Evolutionary conservation across 2,113 vertebrate species (phyloP), one percentile per base, ranked within the genome.

Genomic region (Galeopterus variegatus): DNA sequence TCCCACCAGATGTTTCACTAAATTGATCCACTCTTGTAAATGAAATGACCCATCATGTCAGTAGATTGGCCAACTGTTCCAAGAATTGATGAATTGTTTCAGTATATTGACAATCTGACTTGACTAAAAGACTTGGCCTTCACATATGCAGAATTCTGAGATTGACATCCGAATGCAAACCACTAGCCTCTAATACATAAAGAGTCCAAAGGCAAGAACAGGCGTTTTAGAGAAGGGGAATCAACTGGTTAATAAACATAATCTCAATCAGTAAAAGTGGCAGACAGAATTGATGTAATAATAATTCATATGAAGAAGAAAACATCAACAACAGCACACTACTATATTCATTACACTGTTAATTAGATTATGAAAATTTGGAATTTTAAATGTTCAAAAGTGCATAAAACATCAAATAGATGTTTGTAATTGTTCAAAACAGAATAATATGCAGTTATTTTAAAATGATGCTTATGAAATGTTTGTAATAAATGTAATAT

Each of bases 41-140:
- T 84, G 33, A 89, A 97, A 96, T 87, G 84, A 60, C 85, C 69
- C 36, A n/a, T 76, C 80, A 14, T 64, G 23, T 56, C 80, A 83
- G 84, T 41, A 75, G 48, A 92, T 1, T 81, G 87, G 87, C 58
- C 90, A 95, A 81, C 69, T 93, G 69, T 86, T 87, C 8, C 48
- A 90, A 33, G 90, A 76, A 94, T 70, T 82, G 91, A 94, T 92
- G 77, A 86, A 77, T 36, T 62, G 75, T 89, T 93, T 95, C 41
- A 50, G 33, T 62, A 41, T 84, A 84, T 33, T 81, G 90, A 92
- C 45, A 73, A 26, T 88, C 70, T 90, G 90, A 48, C 60, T 87
- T 90, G 36, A 88, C 56, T 19, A 14, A 69, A 86, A 83, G 36
- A 67, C 33, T 64, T 83, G 56, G 33, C 76, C 67, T 91, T 94